A percentile compares a stretch with the other conserved stretches of the same genome.
Evolutionary conservation across 2,797 vertebrate species (phyloP).

Genomic region (Manis javanica): DNA sequence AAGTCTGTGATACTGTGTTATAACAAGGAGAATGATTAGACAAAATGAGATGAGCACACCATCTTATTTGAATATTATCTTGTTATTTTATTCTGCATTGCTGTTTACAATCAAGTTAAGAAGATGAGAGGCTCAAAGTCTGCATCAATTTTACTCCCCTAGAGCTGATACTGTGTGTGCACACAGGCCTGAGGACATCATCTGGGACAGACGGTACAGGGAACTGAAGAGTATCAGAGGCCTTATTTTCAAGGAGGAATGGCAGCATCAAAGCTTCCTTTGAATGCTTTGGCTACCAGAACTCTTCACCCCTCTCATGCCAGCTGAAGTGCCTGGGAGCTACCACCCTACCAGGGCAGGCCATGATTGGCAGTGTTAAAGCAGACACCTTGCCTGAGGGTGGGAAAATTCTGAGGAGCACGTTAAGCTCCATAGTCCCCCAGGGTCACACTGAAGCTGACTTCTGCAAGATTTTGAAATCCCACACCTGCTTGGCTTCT

Average conservation of each 20-base stretch:
- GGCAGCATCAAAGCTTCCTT: background rate
- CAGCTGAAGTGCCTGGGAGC: background rate
- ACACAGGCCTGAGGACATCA: background rate
- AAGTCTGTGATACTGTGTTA: background rate
- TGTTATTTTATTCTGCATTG: background rate
- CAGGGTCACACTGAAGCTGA: background rate
- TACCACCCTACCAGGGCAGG: background rate
- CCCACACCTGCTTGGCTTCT: background rate
- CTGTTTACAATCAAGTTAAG: conserved; percentile 15
- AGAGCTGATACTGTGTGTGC: background rate
- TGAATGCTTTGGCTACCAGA: background rate
- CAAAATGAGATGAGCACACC: background rate
- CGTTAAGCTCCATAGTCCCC: background rate
- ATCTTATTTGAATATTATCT: background rate
- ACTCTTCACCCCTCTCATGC: accelerated
- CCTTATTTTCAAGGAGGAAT: background rate
- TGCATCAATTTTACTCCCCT: background rate
- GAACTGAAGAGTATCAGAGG: background rate
- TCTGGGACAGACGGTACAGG: accelerated
- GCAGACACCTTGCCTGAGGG: background rate
- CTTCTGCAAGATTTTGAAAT: background rate
- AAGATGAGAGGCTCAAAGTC: background rate
- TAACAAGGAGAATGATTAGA: background rate
- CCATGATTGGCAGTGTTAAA: background rate
- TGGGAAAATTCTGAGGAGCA: background rate